Evolutionary conservation across 2,797 vertebrate species (phyloP).

Genomic region (Rhinophrynus dorsalis): DNA sequence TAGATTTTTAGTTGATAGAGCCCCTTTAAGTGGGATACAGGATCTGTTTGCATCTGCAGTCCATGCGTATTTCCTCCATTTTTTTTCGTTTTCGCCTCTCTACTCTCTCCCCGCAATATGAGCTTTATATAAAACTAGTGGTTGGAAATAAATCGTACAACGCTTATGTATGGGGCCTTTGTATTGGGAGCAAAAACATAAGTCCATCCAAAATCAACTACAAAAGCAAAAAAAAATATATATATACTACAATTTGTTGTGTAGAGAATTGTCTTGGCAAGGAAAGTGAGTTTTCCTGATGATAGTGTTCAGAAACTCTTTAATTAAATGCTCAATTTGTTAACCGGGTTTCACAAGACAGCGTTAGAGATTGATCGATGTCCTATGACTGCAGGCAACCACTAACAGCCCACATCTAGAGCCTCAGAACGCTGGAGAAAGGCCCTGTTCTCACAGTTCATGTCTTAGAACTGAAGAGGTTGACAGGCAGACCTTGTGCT

Average conservation of each 20-base stretch:
- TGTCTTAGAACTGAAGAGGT: too few relatives aligned
- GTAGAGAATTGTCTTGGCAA: neutral
- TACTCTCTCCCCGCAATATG: too few relatives aligned
- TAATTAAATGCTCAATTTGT: neutral
- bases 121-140: too few relatives aligned
- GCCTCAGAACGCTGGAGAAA: neutral
- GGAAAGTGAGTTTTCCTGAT: neutral
- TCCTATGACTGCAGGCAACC: neutral
- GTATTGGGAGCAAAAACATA: neutral
- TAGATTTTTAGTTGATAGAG: too few relatives aligned
- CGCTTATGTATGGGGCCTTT: neutral
- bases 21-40: too few relatives aligned
- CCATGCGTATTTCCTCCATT: too few relatives aligned
- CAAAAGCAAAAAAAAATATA: neutral
- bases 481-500: too few relatives aligned
- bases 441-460: too few relatives aligned
- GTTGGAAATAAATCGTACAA: too few relatives aligned
- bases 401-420: neutral
- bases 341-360: neutral
- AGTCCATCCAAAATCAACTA: neutral
- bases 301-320: neutral
- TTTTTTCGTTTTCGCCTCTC: too few relatives aligned
- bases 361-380: neutral
- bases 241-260: neutral
- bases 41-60: too few relatives aligned